Evolutionary conservation across 2,113 vertebrate species (phyloP), one percentile per base, ranked within the genome.

Genomic region (Myrmophylax atrothorax): DNA sequence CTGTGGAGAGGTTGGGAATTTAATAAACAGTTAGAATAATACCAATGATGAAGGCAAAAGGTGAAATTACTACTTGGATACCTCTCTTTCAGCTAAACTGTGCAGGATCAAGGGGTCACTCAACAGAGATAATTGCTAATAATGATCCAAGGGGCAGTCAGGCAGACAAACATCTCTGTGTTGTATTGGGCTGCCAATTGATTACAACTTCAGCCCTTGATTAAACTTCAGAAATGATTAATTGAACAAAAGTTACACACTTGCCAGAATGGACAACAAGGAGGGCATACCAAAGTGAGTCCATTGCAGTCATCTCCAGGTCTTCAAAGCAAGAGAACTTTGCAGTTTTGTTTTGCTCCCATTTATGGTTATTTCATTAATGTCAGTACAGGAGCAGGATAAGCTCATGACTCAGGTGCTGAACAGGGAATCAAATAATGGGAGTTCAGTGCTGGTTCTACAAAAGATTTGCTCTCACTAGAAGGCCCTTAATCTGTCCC

Each of bases 71-170:
- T 84, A 52, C 79, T 96, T 84, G 87, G 83, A 97, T 97, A 84
- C 73, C 91, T 83, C 84, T 90, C 90, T 85, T 88, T 96, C 90
- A 90, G 83, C 77, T 90, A 91, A 96, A 95, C 81, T 92, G 93
- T 95, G 87, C 10, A 49, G 81, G 89, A 90, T 91, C 94, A 91
- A 81, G 88, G 53, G 97, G 96, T 96, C 91, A 95, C n/a, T 60
- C 62, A 92, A 88, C 92, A 96, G 93, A 96, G 94, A 97, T 97
- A 97, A 98, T 97, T 97, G 95, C 80, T 97, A 97, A 97, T 97
- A 97, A 97, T 94, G 55, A 79, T 75, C 55, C 4, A 4, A 77
- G 91, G 92, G 85, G 74, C 84, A 94, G 93, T 76, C 95, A 77
- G 70, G 93, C 88, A 95, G 75, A 92, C 72, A 94, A 93, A 84